Conservation (phyloP, 2,113 vertebrate genomes). For the Aspiorhynchus laticeps region DNA sequence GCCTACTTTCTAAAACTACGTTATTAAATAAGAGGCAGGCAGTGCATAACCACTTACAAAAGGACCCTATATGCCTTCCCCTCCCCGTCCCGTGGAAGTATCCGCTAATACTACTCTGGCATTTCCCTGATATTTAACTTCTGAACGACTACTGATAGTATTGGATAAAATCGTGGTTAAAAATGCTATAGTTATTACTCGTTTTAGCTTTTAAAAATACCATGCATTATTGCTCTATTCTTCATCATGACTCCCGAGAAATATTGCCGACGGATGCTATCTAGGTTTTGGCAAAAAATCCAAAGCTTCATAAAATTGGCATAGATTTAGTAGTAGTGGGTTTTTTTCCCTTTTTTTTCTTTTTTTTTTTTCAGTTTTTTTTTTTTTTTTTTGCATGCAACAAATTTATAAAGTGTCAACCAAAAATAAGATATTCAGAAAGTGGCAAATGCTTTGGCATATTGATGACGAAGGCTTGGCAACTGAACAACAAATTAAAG, state of each 20-base stretch:
- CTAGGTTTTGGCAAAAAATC: slow-evolving; percentile 77
- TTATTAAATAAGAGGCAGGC: slow-evolving; percentile 81
- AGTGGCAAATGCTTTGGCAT: slow-evolving; percentile 91
- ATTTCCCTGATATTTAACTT: slow-evolving; percentile 82
- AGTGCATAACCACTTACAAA: slow-evolving; percentile 85
- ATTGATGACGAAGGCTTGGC: slow-evolving; percentile 78
- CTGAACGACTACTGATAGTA: slow-evolving; percentile 76
- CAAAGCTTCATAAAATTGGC: slow-evolving; percentile 82
- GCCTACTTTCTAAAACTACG: slow-evolving; percentile 78
- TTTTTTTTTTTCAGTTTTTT: not conserved
- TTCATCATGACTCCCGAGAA: slow-evolving; percentile 71
- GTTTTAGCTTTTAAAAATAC: slow-evolving; percentile 73
- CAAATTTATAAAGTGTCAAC: slow-evolving; percentile 74
- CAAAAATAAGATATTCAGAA: slow-evolving; percentile 73
- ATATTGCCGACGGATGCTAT: slow-evolving; percentile 80
- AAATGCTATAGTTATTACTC: slow-evolving; percentile 74
- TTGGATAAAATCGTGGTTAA: slow-evolving; percentile 76
- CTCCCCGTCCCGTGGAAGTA: slow-evolving; percentile 61
- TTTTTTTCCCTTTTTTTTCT: slow-evolving; percentile 57
- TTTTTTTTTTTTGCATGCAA: slow-evolving; percentile 76
- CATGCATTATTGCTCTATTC: slow-evolving; percentile 88
- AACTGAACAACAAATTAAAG: slow-evolving; percentile 73
- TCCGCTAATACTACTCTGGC: slow-evolving; percentile 76
- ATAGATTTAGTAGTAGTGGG: slow-evolving; percentile 79
- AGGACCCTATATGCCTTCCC: slow-evolving; percentile 62